phyloP scores from a whole-genome alignment of 1,140 invertebrate species.

The Chrysomallon squamiferum region DNA sequence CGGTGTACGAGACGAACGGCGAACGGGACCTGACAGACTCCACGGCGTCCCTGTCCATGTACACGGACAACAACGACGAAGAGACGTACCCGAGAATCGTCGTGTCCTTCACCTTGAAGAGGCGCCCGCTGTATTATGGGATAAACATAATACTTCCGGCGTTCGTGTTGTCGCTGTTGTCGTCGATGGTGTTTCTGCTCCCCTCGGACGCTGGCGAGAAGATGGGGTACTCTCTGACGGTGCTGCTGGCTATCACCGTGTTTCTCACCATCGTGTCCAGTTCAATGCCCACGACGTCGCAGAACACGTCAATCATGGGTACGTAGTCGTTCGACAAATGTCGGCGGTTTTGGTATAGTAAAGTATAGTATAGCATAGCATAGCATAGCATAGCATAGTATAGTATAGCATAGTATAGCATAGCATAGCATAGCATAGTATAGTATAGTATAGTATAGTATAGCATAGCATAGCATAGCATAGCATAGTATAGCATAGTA shows the following conservation, averaged over 20 bases:
- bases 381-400: no score
- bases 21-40: not conserved
- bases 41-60: no score
- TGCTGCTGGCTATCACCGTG: slow-evolving; percentile 21
- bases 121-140: slow-evolving; percentile 15
- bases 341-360: no score
- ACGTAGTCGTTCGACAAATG: not conserved
- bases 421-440: no score
- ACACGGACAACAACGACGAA: not conserved
- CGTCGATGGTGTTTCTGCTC: slow-evolving; percentile 16
- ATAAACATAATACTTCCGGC: slow-evolving; percentile 25
- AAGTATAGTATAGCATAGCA: no score
- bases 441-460: no score
- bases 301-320: slow-evolving; percentile 14
- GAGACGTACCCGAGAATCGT: not conserved
- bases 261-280: slow-evolving; percentile 13
- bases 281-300: slow-evolving; percentile 18
- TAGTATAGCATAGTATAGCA: no score
- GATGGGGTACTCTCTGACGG: slow-evolving; percentile 20
- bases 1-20: not conserved
- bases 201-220: slow-evolving; percentile 24
- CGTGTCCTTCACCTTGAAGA: slow-evolving; percentile 11
- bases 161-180: slow-evolving; percentile 13
- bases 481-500: no score
- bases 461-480: no score